Base-by-base conservation (phyloP, 2,797 vertebrate genomes). In the Euthynnus affinis region DNA sequence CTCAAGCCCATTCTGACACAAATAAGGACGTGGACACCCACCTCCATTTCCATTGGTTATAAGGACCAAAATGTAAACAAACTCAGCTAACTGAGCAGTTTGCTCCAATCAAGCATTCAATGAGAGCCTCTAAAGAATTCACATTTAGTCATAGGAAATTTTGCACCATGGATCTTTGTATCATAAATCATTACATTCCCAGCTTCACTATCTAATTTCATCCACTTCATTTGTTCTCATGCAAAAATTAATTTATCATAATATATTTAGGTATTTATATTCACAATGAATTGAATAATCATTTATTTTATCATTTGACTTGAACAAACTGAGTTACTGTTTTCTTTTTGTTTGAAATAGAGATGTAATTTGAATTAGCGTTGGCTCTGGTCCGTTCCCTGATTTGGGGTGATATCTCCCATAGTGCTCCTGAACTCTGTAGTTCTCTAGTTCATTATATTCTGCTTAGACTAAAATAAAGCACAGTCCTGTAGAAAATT, bases 401-500 rank as follows among this genome's bases (percentile, higher is more conserved):
- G 85, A 92, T 91, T 90, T 60, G 89, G 92, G 92, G 90, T 90
- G 91, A 89, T 93, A 94, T 91, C 88, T 94, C 93, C 94, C 92
- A 92, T 95, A 95, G 94, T 95, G 95, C 94, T 96, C 94, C 94
- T 95, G 92, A 95, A 95, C 94, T 94, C 94, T 95, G 95, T 96
- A 96, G 94, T 94, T 95, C 95, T 96, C 95, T 96, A 96, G 95
- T 95, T 93, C 93, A 95, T 95, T 96, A 95, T 96, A 96, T 95
- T 96, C 95, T 96, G 95, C 95, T 96, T 96, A 95, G 94, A 95
- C 93, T 95, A 95, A 96, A 96, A 96, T 96, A 96, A 96, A 96
- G 95, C 95, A 96, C 96, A 96, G 94, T 95, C 95, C 94, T 95
- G 95, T 96, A 96, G 95, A 95, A 95, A 86, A 93, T 80, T 80